Conservation (phyloP, 2,888 invertebrate species). For the Sphaeridia pumilis region DNA sequence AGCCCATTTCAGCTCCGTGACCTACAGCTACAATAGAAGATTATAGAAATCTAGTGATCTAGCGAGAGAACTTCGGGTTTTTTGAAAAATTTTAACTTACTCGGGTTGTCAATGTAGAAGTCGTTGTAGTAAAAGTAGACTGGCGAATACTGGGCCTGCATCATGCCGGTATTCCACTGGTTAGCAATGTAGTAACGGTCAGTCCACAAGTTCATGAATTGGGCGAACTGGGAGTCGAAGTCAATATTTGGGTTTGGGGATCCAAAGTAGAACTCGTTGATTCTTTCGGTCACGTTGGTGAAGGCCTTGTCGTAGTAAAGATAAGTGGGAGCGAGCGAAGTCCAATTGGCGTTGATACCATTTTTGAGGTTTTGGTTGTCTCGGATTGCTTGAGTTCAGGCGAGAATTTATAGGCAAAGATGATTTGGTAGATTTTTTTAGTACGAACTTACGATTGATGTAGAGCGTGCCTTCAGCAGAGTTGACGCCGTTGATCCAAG, state of each 20-base stretch:
- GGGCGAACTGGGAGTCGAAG: neutral
- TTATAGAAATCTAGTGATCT: neutral
- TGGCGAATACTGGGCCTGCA: neutral
- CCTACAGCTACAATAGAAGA: neutral
- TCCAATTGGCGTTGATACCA: constrained; percentile 5
- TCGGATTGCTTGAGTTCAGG: neutral
- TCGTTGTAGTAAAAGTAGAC: constrained; percentile 3
- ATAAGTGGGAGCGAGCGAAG: neutral
- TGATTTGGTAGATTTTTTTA: neutral
- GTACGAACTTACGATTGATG: neutral
- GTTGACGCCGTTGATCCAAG: neutral
- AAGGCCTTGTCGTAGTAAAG: neutral
- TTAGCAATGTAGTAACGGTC: neutral
- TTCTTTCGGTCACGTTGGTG: neutral
- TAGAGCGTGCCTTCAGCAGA: neutral
- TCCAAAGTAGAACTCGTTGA: constrained; percentile 1
- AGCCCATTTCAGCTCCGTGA: neutral
- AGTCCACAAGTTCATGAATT: neutral
- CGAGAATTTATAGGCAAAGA: neutral
- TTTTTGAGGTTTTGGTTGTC: neutral
- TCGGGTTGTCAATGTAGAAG: neutral
- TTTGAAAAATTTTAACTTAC: neutral
- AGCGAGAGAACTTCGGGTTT: neutral
- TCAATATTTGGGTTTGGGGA: neutral
- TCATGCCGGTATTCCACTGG: neutral